Evolutionary conservation across 2,797 vertebrate species (phyloP).

Genomic region (Crocodylus rhombifer): DNA sequence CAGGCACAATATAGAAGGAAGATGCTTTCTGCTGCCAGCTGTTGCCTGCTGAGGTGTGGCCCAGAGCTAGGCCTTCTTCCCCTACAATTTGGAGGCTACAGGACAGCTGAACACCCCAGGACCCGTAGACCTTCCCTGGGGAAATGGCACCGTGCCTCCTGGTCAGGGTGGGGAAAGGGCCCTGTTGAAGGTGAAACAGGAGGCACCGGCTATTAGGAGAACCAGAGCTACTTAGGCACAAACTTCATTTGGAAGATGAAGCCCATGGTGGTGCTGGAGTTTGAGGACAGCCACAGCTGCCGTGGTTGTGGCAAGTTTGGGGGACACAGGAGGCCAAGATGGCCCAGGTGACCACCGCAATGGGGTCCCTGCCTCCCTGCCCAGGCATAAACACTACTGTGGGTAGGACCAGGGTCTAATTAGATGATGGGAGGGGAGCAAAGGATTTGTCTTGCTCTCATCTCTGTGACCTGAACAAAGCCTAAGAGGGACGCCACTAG

Average conservation of each 20-base stretch:
- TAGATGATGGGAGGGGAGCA: neutral
- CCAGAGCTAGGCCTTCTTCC: too few species aligned
- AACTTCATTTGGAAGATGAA: rapidly evolving
- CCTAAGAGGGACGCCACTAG: neutral
- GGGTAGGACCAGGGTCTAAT: neutral
- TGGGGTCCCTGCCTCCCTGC: neutral
- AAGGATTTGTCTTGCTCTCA: neutral
- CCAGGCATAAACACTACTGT: neutral
- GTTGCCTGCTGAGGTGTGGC: too few species aligned
- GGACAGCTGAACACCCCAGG: too few species aligned
- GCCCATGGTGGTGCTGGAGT: neutral
- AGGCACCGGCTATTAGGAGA: neutral
- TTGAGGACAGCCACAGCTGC: neutral
- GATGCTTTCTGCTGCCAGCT: too few species aligned
- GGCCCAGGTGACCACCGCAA: neutral
- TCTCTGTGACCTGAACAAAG: neutral
- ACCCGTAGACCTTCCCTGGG: too few species aligned
- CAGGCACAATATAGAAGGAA: too few species aligned
- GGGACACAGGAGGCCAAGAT: too few species aligned
- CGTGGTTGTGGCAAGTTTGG: neutral
- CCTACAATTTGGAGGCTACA: too few species aligned
- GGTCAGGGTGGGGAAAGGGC: neutral
- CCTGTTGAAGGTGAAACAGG: neutral
- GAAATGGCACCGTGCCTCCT: neutral
- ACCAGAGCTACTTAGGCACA: neutral